Evolutionary conservation across 1,140 invertebrate genomes (phyloP).

Genomic region (Drosophila arizonae): DNA sequence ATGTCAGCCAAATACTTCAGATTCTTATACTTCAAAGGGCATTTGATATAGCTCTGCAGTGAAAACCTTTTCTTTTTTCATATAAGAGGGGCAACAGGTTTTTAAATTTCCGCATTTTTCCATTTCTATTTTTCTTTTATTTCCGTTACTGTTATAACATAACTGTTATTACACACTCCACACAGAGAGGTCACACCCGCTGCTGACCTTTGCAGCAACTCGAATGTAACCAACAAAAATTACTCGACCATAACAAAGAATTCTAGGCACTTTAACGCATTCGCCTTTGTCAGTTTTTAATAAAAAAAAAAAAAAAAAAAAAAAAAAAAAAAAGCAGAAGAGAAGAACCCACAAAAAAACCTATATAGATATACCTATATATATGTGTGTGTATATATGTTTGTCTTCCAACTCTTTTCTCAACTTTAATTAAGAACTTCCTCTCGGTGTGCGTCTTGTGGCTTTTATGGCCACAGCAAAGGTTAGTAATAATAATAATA

Average conservation of each 20-base stretch:
- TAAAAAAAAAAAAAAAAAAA: conserved; percentile 39
- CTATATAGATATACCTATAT: neutral
- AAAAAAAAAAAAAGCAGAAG: conserved; percentile 4
- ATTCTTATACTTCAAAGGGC: neutral
- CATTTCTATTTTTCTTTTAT: neutral
- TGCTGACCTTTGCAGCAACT: conserved; percentile 55
- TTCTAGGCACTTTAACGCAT: conserved; percentile 25
- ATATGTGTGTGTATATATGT: conserved; percentile 5
- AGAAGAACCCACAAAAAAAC: conserved; percentile 33
- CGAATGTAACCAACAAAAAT: conserved; percentile 59
- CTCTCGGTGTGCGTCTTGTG: conserved; percentile 40
- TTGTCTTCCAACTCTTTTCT: conserved; percentile 58
- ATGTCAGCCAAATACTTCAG: neutral
- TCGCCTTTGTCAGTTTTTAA: conserved; percentile 54
- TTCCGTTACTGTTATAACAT: neutral
- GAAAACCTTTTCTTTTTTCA: neutral
- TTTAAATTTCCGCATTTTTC: conserved; percentile 5
- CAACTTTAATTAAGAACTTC: conserved; percentile 75
- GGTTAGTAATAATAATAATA: conserved; percentile 58
- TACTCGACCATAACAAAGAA: conserved; percentile 60
- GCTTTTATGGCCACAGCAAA: conserved; percentile 63
- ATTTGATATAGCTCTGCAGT: neutral
- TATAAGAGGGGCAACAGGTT: conserved; percentile 1
- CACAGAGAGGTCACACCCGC: conserved; percentile 17
- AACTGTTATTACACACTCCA: neutral